phyloP scores from a whole-genome alignment of 2,888 invertebrate species.

The Agonum fuliginosum region DNA sequence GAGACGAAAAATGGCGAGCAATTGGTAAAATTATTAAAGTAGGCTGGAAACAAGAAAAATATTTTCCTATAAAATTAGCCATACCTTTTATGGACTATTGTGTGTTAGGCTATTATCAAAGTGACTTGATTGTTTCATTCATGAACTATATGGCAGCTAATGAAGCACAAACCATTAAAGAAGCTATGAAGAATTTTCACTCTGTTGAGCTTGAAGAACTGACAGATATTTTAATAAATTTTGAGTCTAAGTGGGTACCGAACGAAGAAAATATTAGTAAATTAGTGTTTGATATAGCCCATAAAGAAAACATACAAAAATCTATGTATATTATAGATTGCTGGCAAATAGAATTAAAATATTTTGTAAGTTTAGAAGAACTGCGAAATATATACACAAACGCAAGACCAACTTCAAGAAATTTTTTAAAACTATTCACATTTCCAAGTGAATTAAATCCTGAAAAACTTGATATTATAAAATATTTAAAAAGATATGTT shows the following conservation, averaged over 20 bases:
- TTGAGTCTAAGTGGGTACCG: constrained; percentile 51
- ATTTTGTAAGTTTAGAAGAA: not conserved
- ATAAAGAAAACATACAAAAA: constrained; percentile 55
- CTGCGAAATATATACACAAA: not conserved
- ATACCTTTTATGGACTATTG: not conserved
- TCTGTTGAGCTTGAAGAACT: constrained; percentile 26
- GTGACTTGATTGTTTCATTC: not conserved
- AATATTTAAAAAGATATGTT: not conserved
- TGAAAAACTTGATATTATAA: not conserved
- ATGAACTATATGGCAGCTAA: not conserved
- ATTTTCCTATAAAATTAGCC: not conserved
- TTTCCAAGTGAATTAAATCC: not conserved
- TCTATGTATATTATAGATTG: constrained; percentile 54
- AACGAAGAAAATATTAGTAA: constrained; percentile 40
- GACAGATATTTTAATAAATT: constrained; percentile 33
- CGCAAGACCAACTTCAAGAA: not conserved
- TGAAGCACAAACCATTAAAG: constrained; percentile 41
- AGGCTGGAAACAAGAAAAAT: not conserved
- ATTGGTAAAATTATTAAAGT: constrained; percentile 29
- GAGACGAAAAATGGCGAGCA: constrained; percentile 48
- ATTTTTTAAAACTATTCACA: not conserved
- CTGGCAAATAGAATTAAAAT: not conserved
- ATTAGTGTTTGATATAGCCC: constrained; percentile 50
- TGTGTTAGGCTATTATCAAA: not conserved
- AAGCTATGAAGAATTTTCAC: constrained; percentile 19